Base-by-base conservation (phyloP, 1,140 invertebrate species). In the Cephus cinctus region DNA sequence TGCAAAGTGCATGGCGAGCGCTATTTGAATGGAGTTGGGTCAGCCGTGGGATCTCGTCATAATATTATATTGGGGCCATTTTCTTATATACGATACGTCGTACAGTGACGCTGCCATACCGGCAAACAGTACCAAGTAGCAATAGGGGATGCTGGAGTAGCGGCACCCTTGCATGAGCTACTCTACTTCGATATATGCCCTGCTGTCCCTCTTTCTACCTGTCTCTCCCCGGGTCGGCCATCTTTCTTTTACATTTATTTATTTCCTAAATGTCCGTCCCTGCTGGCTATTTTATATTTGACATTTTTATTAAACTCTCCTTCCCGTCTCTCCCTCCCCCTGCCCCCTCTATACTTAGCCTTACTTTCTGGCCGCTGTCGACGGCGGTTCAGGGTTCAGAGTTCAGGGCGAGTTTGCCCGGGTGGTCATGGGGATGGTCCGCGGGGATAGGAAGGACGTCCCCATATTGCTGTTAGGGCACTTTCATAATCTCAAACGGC, bases 251-350 rank as follows among this genome's bases (percentile, higher is more conserved):
- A 69, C 66, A 72, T 74, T 76, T 72, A 74, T 74, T 76, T 75
- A 68, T 71, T 70, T 74, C 59, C 62, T 61, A 66, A 69, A 71
- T 64, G 71, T 75, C 71, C 63, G 56, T 69, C 63, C 65, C 69
- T 65, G 63, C 59, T 57, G 72, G 72, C 69, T 68, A 74, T 67
- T 77, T 75, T 75, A 75, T 75, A 74, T 77, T 75, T 77, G 74
- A 77, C 74, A 68, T 75, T 77, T 77, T 77, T 75, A 77, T 77
- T 77, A 74, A 76, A 77, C 61, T 65, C 47, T 50, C 67, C n/a
- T n/a, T n/a, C 58, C 53, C 53, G 44, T 56, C 48, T n/a, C 21
- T 14, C 23, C 32, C 23, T 20, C 31, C 36, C 44, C 56, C 45
- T 46, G 40, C 52, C 47, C 18, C 31, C 43, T 30, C 12, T 12